Percentiles rank a stretch among this genome's conserved stretches.
Conservation (phyloP, 2,797 vertebrate genomes). For the Enteromius viviparus region DNA sequence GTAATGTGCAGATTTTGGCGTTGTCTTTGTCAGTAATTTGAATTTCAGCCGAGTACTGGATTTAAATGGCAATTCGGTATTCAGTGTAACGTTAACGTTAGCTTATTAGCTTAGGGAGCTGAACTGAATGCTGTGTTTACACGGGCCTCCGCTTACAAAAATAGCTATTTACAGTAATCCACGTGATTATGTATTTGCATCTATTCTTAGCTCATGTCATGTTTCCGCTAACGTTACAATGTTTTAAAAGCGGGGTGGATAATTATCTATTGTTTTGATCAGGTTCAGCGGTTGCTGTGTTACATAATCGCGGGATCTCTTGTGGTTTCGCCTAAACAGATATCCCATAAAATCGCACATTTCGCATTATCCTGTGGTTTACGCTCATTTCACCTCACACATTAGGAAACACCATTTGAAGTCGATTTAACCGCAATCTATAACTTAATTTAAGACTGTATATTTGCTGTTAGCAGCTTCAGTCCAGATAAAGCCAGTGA, state of each 20-base stretch:
- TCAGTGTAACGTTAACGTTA: not conserved
- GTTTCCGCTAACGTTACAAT: not conserved
- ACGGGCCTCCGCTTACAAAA: slow-evolving; percentile 26
- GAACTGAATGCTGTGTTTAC: slow-evolving; percentile 23
- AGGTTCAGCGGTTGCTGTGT: slow-evolving; percentile 28
- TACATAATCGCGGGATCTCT: slow-evolving; percentile 45
- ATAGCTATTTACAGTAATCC: slow-evolving; percentile 24
- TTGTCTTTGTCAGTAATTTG: not conserved
- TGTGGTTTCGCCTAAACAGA: not conserved
- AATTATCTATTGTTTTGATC: slow-evolving; percentile 17
- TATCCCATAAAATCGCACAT: not conserved
- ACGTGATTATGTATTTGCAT: not conserved
- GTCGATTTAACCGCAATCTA: not conserved
- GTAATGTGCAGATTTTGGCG: not conserved
- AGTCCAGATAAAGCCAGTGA: slow-evolving; percentile 4
- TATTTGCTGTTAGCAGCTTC: not conserved
- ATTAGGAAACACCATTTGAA: too few species aligned
- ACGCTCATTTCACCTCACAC: not conserved
- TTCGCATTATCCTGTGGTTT: not conserved
- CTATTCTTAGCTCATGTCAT: not conserved
- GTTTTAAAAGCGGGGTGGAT: not conserved
- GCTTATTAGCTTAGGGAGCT: not conserved
- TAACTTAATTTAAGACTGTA: not conserved
- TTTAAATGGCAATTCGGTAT: not conserved
- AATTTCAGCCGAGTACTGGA: not conserved